Conservation (phyloP, 2,113 vertebrate genomes). For the Microcebus jonahi region DNA sequence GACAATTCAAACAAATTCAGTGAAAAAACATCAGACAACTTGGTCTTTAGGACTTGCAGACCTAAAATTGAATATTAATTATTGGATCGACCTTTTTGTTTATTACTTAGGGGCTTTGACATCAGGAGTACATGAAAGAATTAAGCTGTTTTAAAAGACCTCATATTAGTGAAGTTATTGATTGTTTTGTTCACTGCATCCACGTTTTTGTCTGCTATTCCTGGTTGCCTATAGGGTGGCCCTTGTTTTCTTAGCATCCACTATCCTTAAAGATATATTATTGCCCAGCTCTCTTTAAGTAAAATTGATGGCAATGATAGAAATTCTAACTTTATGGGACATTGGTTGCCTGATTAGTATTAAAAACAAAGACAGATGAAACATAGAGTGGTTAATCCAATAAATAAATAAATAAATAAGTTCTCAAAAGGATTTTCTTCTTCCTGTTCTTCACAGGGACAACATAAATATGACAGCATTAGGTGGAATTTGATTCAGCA, state of each 20-base stretch:
- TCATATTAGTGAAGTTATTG: neutral
- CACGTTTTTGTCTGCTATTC: neutral
- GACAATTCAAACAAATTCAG: neutral
- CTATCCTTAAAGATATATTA: neutral
- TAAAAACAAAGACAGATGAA: neutral
- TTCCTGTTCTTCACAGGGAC: neutral
- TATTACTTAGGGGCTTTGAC: neutral
- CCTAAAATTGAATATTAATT: neutral
- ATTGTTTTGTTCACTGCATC: neutral
- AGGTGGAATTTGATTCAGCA: neutral
- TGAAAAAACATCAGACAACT: neutral
- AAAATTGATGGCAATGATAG: neutral
- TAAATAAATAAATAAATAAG: neutral
- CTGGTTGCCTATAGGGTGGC: too few species aligned
- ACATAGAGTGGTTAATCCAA: neutral
- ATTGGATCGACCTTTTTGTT: neutral
- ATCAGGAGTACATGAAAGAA: neutral
- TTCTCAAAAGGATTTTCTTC: neutral
- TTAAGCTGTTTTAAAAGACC: neutral
- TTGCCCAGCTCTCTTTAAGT: neutral
- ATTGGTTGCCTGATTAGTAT: neutral
- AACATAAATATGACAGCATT: neutral
- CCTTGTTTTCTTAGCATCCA: neutral
- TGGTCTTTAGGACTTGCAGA: neutral
- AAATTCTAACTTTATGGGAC: neutral